These are phyloP conservation scores for Sterrhoptilus dennistouni DNA, from an alignment of 2,113 vertebrate genomes.

Conservation along the genomic window DNA sequence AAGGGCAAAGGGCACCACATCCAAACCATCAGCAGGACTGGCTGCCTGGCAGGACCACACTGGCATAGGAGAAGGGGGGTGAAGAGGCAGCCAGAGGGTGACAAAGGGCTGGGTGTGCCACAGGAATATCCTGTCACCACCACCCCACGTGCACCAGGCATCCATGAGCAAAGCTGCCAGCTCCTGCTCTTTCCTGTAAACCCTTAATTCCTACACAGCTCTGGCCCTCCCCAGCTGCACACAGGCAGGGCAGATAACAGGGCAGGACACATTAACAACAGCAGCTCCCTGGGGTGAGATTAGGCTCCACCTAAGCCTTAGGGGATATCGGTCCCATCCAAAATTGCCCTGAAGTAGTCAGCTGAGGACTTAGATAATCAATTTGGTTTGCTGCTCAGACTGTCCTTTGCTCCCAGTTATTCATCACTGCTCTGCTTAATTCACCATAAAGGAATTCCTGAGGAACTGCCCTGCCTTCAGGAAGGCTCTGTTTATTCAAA, in stretches of 20 bases:
- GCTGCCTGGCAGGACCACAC: not conserved
- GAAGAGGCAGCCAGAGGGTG: not conserved
- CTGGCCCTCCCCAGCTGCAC: not conserved
- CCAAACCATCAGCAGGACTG: not conserved
- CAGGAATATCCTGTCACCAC: not conserved
- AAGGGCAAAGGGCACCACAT: fast-evolving
- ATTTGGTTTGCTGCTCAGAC: constrained; percentile 10
- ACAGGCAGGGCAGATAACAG: not conserved
- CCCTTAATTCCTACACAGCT: not conserved
- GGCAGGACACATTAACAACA: not conserved
- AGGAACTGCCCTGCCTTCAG: constrained; percentile 57
- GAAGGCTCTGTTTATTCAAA: constrained; percentile 46
- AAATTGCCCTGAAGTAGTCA: not conserved
- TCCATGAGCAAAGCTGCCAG: not conserved
- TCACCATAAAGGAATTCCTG: constrained; percentile 78
- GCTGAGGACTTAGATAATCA: not conserved
- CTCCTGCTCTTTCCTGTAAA: not conserved
- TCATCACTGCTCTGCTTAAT: constrained; percentile 70
- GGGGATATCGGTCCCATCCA: not conserved
- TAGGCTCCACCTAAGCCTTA: not conserved
- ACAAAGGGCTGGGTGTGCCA: not conserved
- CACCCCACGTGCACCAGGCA: fast-evolving
- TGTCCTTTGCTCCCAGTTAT: constrained; percentile 51
- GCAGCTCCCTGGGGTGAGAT: not conserved
- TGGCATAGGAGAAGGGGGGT: fast-evolving